Conservation (phyloP, 2,113 vertebrate genomes). For the Dolichallabes microphthalmus region DNA sequence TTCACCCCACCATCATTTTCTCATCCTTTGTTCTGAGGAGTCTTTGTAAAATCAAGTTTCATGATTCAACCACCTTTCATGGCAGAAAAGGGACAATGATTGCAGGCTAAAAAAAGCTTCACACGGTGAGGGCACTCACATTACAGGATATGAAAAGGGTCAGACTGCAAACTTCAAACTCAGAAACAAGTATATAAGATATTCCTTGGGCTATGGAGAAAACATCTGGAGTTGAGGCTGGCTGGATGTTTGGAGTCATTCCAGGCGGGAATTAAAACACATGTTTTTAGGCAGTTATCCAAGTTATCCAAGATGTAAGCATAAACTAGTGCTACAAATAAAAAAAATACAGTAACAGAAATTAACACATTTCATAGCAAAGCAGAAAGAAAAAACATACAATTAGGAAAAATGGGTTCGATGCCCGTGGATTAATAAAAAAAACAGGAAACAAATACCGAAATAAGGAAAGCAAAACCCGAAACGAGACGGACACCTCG, state of each 20-base stretch:
- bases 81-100: background rate
- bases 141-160: background rate
- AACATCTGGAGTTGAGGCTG: background rate
- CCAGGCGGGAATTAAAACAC: background rate
- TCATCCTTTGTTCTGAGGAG: background rate
- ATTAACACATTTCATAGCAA: background rate
- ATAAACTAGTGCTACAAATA: background rate
- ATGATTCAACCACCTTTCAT: background rate
- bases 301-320: background rate
- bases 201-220: background rate
- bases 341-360: background rate
- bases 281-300: background rate
- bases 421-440: background rate
- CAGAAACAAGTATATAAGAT: background rate
- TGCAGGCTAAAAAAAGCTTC: background rate
- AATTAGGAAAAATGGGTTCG: background rate
- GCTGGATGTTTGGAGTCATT: background rate
- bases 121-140: background rate
- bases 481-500: background rate
- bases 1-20: background rate
- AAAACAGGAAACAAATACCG: background rate
- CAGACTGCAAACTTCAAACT: background rate
- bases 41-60: background rate
- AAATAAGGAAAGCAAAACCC: background rate
- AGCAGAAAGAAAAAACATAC: background rate